Percentiles rank a stretch among this genome's conserved stretches.
phyloP scores from a whole-genome alignment of 2,888 invertebrate species.

The Pyrochroa serraticornis region DNA sequence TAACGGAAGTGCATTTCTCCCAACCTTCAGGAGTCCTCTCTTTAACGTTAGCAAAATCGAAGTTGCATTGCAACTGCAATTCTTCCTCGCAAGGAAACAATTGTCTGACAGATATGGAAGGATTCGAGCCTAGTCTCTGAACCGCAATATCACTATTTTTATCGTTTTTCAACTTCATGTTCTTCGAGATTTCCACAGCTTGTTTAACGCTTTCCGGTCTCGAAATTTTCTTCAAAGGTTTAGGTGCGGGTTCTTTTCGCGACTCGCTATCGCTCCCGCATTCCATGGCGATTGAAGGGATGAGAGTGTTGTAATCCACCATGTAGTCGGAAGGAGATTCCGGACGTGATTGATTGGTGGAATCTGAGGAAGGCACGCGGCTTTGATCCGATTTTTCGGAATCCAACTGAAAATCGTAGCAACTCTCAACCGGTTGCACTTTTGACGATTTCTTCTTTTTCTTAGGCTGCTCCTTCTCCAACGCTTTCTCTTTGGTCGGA shows the following conservation, averaged over 20 bases:
- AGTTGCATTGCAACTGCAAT: slow-evolving; percentile 75
- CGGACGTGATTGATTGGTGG: slow-evolving; percentile 48
- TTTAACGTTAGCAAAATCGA: slow-evolving; percentile 74
- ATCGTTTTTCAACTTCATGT: slow-evolving; percentile 59
- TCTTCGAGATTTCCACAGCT: slow-evolving; percentile 47
- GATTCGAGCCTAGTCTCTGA: slow-evolving; percentile 74
- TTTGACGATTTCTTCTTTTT: slow-evolving; percentile 52
- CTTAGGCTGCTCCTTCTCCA: slow-evolving; percentile 40
- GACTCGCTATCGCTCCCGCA: slow-evolving; percentile 50
- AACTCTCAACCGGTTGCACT: slow-evolving; percentile 40
- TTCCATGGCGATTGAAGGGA: slow-evolving; percentile 55
- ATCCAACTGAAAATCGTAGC: slow-evolving; percentile 33
- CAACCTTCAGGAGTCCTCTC: slow-evolving; percentile 83
- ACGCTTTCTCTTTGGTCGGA: slow-evolving; percentile 48
- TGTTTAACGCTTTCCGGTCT: slow-evolving; percentile 44
- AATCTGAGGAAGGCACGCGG: slow-evolving; percentile 49
- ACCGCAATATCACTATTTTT: slow-evolving; percentile 64
- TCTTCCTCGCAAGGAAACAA: slow-evolving; percentile 85
- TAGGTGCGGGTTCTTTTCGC: slow-evolving; percentile 38
- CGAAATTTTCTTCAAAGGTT: slow-evolving; percentile 36
- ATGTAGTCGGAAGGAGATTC: slow-evolving; percentile 53
- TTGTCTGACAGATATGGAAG: slow-evolving; percentile 82
- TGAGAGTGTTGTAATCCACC: slow-evolving; percentile 55
- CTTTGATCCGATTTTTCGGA: slow-evolving; percentile 37
- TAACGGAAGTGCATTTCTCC: slow-evolving; percentile 79